These are phyloP conservation scores for Anthopleura xanthogrammica DNA, from an alignment of 92 coral and sea anemone species.

Conservation along the genomic window DNA sequence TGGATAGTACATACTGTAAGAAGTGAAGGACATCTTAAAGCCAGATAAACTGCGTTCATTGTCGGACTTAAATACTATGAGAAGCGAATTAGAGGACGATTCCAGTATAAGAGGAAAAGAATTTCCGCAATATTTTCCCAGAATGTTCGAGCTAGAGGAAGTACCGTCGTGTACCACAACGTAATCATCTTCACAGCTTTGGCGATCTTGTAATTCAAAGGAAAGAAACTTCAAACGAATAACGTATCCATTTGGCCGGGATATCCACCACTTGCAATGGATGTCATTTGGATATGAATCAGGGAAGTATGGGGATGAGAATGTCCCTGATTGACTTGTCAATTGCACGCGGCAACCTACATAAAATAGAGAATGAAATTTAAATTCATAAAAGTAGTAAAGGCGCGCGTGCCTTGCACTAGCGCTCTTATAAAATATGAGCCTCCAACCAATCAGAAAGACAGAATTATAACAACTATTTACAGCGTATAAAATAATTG, in stretches of 20 bases:
- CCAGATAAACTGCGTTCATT: conserved; percentile 1
- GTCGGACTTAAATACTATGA: not conserved
- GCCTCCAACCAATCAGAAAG: too few relatives aligned
- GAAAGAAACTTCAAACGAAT: not conserved
- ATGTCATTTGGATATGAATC: not conserved
- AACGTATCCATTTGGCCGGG: conserved; percentile 10
- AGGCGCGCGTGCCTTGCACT: too few relatives aligned
- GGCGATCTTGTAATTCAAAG: not conserved
- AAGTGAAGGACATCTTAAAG: not conserved
- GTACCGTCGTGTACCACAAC: not conserved
- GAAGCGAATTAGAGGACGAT: not conserved
- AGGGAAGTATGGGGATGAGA: not conserved
- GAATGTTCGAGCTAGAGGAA: not conserved
- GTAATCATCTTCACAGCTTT: not conserved
- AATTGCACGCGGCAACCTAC: not conserved
- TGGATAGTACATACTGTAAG: not conserved
- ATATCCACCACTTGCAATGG: not conserved
- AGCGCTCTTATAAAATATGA: too few relatives aligned
- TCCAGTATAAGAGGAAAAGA: not conserved
- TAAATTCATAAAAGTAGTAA: too few relatives aligned
- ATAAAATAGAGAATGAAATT: too few relatives aligned
- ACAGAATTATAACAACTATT: too few relatives aligned
- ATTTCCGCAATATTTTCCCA: not conserved
- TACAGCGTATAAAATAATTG: too few relatives aligned
- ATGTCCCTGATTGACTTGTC: not conserved